Base-by-base conservation (phyloP, 2,113 vertebrate genomes). In the Monopterus albus region DNA sequence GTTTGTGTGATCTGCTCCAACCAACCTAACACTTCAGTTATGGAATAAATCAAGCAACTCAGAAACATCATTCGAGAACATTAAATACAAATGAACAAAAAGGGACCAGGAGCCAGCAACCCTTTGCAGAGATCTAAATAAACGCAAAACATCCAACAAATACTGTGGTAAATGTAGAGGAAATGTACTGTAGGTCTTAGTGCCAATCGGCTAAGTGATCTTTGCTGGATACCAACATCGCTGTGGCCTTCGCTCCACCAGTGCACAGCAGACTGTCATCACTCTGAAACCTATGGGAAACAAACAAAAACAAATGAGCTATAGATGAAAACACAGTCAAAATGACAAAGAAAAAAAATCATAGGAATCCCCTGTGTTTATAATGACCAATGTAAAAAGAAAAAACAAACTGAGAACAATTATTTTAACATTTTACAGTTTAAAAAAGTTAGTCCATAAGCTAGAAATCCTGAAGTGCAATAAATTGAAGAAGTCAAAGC, bases 281-380 rank as follows among this genome's bases (percentile, higher is more conserved):
- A 91, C 93, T 92, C 55, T 73, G 79, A 79, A 38, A 94, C 94
- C 98, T 99, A 90, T 60, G 91, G 89, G 90, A 92, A 93, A 96
- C 92, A 94, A 78, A 87, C 87, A 79, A 60, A 82, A 87, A 94
- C 91, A 94, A 73, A 78, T 88, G 31, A 83, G 71, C 58, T 52
- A 68, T 80, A 53, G 86, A 68, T 18, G 0, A 60, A 81, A 38
- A 55, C 40, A 13, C 17, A 0, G n/a, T 20, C 43, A 0, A 26
- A 21, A n/a, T 7, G 33, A 46, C 57, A 17, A 31, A 42, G 66
- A 40, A 31, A 31, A 31, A 31, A 25, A 45, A 50, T 83, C 76
- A 76, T 65, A 89, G 87, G 89, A 91, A 85, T 89, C 87, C 89
- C 88, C 82, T 63, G 75, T 83, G 71, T 87, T 82, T 87, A 81